These are phyloP conservation scores for Brachirus orientalis DNA, from an alignment of 2,113 vertebrate genomes.

Conservation along the genomic window DNA sequence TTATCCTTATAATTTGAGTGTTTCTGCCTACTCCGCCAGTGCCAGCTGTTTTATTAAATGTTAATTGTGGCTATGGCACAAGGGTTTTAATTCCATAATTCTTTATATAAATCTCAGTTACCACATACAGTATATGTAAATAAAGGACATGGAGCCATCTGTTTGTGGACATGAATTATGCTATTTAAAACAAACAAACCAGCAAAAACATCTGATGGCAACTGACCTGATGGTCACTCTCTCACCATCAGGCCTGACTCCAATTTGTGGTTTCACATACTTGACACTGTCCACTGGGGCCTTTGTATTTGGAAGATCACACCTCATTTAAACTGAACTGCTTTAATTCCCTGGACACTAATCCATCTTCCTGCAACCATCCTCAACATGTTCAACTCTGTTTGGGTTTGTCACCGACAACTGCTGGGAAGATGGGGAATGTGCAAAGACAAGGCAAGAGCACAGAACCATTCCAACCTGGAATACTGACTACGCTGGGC, in stretches of 20 bases:
- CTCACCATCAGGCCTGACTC: neutral
- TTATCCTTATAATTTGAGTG: too few relatives aligned
- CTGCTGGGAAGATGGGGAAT: slow-evolving; percentile 51
- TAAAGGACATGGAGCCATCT: too few relatives aligned
- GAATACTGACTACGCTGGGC: slow-evolving; percentile 33
- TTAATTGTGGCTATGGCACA: too few relatives aligned
- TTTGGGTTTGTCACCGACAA: slow-evolving; percentile 57
- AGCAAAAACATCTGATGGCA: too few relatives aligned
- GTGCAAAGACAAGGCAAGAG: slow-evolving; percentile 44
- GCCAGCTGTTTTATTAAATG: too few relatives aligned
- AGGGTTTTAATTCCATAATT: too few relatives aligned
- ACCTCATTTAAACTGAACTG: slow-evolving; percentile 45
- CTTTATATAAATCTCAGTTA: too few relatives aligned
- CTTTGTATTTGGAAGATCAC: slow-evolving; percentile 35
- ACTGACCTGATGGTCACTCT: too few relatives aligned
- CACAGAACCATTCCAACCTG: slow-evolving; percentile 15
- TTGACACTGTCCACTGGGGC: slow-evolving; percentile 28
- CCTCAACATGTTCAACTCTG: slow-evolving; percentile 33
- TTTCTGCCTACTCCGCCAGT: too few relatives aligned
- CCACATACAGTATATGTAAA: too few relatives aligned
- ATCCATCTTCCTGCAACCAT: slow-evolving; percentile 38
- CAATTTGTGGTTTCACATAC: slow-evolving; percentile 6
- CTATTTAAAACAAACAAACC: too few relatives aligned
- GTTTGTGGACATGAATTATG: too few relatives aligned
- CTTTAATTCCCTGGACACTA: slow-evolving; percentile 38